Conservation (phyloP, 2,888 invertebrate species). For the Clivina fossor region DNA sequence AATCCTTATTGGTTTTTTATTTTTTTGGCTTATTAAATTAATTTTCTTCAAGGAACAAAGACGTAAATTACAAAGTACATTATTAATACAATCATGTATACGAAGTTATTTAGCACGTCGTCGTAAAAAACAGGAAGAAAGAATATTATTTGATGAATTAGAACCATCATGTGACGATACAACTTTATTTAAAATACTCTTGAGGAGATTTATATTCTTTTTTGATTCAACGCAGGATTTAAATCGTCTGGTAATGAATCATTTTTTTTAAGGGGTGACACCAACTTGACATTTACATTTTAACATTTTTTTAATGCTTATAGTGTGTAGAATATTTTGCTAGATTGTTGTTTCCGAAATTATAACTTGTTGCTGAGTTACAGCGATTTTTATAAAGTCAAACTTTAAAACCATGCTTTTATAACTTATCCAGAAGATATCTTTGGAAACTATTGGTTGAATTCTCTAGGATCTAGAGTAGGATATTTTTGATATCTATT, state of each 20-base stretch:
- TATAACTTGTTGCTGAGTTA: too few species aligned
- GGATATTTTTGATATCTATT: too few species aligned
- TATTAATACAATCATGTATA: conserved; percentile 79
- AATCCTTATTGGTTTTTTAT: conserved; percentile 33
- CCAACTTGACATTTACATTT: neutral
- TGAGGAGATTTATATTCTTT: conserved; percentile 75
- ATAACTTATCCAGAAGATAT: too few species aligned
- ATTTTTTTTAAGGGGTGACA: neutral
- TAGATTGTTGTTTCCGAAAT: too few species aligned
- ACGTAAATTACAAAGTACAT: conserved; percentile 71
- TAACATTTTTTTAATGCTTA: too few species aligned
- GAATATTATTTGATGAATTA: conserved; percentile 69
- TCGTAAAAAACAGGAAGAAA: conserved; percentile 65
- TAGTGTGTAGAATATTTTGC: too few species aligned
- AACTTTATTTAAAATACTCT: conserved; percentile 58
- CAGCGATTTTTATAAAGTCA: too few species aligned
- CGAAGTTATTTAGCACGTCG: conserved; percentile 74
- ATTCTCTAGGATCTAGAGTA: too few species aligned
- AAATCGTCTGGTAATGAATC: conserved; percentile 63
- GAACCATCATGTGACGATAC: conserved; percentile 55
- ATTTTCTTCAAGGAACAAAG: conserved; percentile 63
- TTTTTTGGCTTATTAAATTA: conserved; percentile 33
- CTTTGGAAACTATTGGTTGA: too few species aligned
- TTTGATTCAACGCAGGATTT: conserved; percentile 70
- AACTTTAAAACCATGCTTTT: too few species aligned